Conservation (phyloP, 64 coral and sea anemone genomes). For the Orbicella faveolata region DNA sequence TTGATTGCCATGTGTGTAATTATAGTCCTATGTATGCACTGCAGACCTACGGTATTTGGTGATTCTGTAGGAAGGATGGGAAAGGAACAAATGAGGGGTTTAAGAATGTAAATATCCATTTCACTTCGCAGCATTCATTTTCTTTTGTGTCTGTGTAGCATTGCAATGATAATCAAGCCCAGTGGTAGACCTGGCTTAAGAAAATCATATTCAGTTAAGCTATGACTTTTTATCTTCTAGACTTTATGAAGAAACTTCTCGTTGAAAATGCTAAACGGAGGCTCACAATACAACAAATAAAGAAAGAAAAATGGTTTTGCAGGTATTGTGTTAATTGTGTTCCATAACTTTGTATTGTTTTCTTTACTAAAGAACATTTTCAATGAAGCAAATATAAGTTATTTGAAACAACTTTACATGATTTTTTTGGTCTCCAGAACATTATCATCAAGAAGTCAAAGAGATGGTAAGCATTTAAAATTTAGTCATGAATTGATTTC, state of each 20-base stretch:
- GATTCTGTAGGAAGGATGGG: no score
- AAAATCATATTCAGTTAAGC: no score
- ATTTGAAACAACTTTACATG: not conserved
- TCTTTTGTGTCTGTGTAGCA: no score
- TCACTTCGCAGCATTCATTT: no score
- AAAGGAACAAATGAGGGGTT: no score
- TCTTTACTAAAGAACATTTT: not conserved
- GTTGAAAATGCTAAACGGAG: slow-evolving; percentile 81
- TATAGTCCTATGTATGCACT: no score
- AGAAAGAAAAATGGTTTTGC: slow-evolving; percentile 93
- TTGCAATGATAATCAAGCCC: not conserved
- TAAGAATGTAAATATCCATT: no score
- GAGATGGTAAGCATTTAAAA: slow-evolving; percentile 62
- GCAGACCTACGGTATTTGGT: no score
- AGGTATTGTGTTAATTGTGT: slow-evolving; percentile 27
- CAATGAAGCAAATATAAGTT: not conserved
- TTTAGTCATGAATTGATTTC: no score
- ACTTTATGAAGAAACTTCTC: slow-evolving; percentile 79
- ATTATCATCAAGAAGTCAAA: slow-evolving; percentile 60
- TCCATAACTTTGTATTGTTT: no score
- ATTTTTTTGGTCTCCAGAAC: slow-evolving; percentile 44
- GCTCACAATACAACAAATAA: slow-evolving; percentile 74
- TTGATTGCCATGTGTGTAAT: no score
- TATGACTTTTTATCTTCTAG: slow-evolving; percentile 24
- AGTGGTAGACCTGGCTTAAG: not conserved